Percentiles rank a stretch among this genome's conserved stretches.
phyloP scores from a whole-genome alignment of 1,140 invertebrate genomes.

The Leptinotarsa lineolata region DNA sequence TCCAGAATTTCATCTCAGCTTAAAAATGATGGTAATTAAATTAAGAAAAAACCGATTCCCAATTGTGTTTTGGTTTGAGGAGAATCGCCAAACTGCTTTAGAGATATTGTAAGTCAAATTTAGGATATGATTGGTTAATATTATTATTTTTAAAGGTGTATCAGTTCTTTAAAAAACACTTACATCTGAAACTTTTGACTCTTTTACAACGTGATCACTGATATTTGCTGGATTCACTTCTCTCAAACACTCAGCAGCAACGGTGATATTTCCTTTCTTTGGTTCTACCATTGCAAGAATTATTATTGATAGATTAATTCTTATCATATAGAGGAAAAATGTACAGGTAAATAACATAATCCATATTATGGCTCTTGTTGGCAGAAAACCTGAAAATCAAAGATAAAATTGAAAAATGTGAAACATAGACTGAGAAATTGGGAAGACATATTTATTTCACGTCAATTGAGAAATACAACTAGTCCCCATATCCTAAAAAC shows the following conservation, averaged over 20 bases:
- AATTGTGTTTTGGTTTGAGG: too few relatives aligned
- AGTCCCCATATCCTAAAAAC: too few relatives aligned
- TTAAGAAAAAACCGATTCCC: too few relatives aligned
- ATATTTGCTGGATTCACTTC: background rate
- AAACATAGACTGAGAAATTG: too few relatives aligned
- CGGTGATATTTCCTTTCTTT: background rate
- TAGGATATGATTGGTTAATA: too few relatives aligned
- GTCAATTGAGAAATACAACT: too few relatives aligned
- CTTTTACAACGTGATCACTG: background rate
- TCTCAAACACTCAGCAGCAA: slow-evolving; percentile 27
- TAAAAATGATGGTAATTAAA: too few relatives aligned
- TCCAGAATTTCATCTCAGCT: too few relatives aligned
- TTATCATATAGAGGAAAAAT: slow-evolving; percentile 72
- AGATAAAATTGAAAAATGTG: background rate
- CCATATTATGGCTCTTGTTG: slow-evolving; percentile 36
- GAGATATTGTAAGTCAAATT: too few relatives aligned
- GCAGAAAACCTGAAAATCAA: slow-evolving; percentile 32
- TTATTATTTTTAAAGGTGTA: too few relatives aligned
- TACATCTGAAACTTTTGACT: background rate
- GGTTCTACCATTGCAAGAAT: slow-evolving; percentile 69
- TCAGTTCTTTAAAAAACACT: background rate
- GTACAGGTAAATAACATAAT: slow-evolving; percentile 54
- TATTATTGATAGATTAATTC: slow-evolving; percentile 74
- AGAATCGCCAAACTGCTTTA: too few relatives aligned
- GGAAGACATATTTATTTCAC: too few relatives aligned